A percentile compares a stretch with the other conserved stretches of the same genome.
These are phyloP conservation scores for Acrocephalus arundinaceus DNA, from an alignment of 2,113 vertebrate genomes.

Conservation along the genomic window DNA sequence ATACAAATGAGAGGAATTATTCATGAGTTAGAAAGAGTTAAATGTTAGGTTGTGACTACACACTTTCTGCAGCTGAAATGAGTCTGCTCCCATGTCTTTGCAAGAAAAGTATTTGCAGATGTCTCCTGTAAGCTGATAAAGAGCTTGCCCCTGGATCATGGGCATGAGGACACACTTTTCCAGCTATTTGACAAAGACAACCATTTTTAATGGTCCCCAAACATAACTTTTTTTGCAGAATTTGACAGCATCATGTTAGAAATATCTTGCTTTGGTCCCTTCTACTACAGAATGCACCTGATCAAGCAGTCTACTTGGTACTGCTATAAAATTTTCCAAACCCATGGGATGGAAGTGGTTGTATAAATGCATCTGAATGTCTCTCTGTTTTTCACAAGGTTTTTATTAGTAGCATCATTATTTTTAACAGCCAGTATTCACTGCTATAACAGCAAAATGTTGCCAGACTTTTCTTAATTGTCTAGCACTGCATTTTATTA, in stretches of 20 bases:
- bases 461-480: conserved; percentile 24
- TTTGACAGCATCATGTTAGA: neutral
- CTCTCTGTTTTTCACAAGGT: neutral
- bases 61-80: neutral
- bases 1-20: neutral
- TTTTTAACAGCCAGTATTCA: conserved; percentile 9
- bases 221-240: neutral
- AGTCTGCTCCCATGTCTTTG: neutral
- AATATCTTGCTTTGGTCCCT: neutral
- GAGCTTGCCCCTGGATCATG: neutral
- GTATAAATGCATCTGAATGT: neutral
- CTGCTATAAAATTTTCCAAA: neutral
- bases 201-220: neutral
- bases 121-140: neutral
- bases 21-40: neutral
- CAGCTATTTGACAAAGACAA: neutral
- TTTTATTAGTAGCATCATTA: neutral
- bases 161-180: neutral
- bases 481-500: neutral
- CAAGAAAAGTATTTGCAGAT: neutral
- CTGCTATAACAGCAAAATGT: neutral
- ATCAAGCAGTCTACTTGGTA: neutral
- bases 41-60: neutral
- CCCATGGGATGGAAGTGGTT: neutral
- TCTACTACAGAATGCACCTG: neutral